A percentile compares a stretch with the other conserved stretches of the same genome.
Evolutionary conservation across 92 coral and sea anemone genomes (phyloP).

Genomic region (Metridium senile): DNA sequence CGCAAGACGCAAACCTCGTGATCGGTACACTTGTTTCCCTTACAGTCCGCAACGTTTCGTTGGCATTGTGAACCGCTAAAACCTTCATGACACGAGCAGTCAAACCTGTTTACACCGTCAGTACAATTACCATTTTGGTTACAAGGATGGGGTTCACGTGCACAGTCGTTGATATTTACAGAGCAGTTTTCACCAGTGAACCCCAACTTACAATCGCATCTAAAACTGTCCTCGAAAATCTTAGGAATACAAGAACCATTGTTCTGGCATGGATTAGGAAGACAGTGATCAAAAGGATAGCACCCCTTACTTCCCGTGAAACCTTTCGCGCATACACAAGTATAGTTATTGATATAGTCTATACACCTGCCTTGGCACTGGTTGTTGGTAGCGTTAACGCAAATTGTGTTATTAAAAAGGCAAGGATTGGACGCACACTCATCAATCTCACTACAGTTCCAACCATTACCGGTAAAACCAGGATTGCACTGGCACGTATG

Average conservation of each 20-base stretch:
- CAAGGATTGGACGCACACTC: conserved; percentile 79
- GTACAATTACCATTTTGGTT: conserved; percentile 46
- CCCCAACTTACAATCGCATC: conserved; percentile 68
- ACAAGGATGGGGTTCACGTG: conserved; percentile 37
- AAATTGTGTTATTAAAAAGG: neutral
- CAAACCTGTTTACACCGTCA: conserved; percentile 68
- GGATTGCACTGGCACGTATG: conserved; percentile 71
- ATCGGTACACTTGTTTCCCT: conserved; percentile 25
- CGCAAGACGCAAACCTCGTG: conserved; percentile 54
- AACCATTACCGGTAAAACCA: conserved; percentile 81
- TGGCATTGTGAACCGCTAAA: conserved; percentile 75
- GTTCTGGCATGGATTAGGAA: conserved; percentile 65
- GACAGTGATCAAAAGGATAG: conserved; percentile 39
- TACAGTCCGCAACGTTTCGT: conserved; percentile 51
- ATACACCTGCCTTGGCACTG: conserved; percentile 54
- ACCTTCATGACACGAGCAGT: conserved; percentile 73
- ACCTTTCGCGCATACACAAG: conserved; percentile 70
- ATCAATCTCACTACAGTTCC: conserved; percentile 75
- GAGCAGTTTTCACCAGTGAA: conserved; percentile 64
- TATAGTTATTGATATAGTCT: conserved; percentile 63
- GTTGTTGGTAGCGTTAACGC: neutral
- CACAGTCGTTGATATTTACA: conserved; percentile 73
- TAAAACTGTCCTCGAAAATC: conserved; percentile 22
- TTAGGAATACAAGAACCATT: conserved; percentile 27
- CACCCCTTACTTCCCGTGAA: conserved; percentile 46